Evolutionary conservation across 2,888 invertebrate genomes (phyloP), one percentile per base, ranked within the genome.

Genomic region (Byasa hedistus): DNA sequence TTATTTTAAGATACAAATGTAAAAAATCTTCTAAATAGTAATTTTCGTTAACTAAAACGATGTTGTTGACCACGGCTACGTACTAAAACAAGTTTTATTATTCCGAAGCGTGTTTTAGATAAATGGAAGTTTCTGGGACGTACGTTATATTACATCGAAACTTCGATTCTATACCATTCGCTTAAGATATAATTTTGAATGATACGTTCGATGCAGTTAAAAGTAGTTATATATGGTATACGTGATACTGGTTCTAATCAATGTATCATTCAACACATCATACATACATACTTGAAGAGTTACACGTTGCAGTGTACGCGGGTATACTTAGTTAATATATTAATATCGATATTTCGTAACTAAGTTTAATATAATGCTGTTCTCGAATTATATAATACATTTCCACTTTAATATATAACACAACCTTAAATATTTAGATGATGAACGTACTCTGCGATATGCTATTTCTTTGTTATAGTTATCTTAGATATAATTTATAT

Each of bases 201-300:
- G 19, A 27, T 22, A 5, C 19, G 51, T 24, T 17, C 61, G 36
- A 58, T 52, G 52, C n/a, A 52, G 39, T n/a, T 64, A 54, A n/a
- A 27, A 56, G 32, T 56, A 57, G 61, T 61, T 61, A 61, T 57
- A 61, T 65, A 56, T 15, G 19, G 44, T 19, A 44, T 23, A 22
- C 12, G n/a, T 17, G 39, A 64, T 54, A 64, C 36, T 44, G 19
- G 12, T 39, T 39, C 32, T 54, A 22, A 56, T 56, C 48, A 44
- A 54, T 27, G 39, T 57, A 61, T 65, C 65, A 57, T 65, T 61
- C 65, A 65, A 61, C 52, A 61, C 61, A 61, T 32, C 23, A 56
- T 17, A 17, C 19, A 44, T 15, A 44, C 44, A 44, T 15, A 64
- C 39, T 52, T 57, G 24, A 61, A 60, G 60, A 60, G 58, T 23